Base-by-base conservation (phyloP, 2,888 invertebrate genomes). In the Erynnis tages region DNA sequence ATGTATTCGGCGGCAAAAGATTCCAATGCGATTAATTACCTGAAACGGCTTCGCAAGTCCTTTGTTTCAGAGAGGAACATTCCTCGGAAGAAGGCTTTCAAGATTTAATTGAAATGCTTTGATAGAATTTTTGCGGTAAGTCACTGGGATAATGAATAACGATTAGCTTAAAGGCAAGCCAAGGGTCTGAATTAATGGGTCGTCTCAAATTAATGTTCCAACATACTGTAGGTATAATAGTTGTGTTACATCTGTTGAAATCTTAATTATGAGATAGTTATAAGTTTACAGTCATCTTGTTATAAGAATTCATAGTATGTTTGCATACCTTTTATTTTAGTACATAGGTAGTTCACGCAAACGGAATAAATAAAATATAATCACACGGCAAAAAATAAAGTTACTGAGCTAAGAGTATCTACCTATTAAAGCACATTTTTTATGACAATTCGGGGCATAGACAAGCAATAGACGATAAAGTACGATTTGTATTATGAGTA, bases 91-190 rank as follows among this genome's bases (percentile, higher is more conserved):
- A 53, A 47, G 47, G 32, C 35, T 53, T 37, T 35, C 45, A 35
- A 41, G 21, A 45, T 46, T 46, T 50, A 54, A 50, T 54, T 40
- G 49, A 45, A 44, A 46, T 53, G 47, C 58, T 60, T 61, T 63
- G 56, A 64, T 66, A 69, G 65, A 65, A 62, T 67, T 65, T 69
- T 67, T 63, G 61, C 62, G 62, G 55, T 63, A 62, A 63, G 62
- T 67, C 66, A 62, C 69, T 63, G 34, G 23, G 44, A 34, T 45
- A 45, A 44, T 44, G 43, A 44, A 44, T 44, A 44, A 44, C 21
- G 30, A 44, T 44, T 44, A 44, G 16, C 23, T 23, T 35, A 23
- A 34, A 45, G 23, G 34, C 32, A 25, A 16, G 43, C 43, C 45
- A 53, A 66, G 43, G 43, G 30, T 44, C 43, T 21, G 19, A 30